Base-by-base conservation (phyloP, 2,113 vertebrate species). In the Balaeniceps rex region DNA sequence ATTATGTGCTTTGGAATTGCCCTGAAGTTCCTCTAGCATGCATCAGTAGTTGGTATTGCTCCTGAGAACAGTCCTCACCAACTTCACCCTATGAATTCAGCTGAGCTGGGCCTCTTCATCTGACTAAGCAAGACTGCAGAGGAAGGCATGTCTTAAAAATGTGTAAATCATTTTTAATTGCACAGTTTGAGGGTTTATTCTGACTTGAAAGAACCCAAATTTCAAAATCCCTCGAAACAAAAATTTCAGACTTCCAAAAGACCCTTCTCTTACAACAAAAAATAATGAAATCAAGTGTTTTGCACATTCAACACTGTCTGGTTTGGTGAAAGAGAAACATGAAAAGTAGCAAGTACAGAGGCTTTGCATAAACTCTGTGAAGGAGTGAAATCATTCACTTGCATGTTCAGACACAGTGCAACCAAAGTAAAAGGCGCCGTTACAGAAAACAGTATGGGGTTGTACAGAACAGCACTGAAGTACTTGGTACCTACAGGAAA, bases 381-480 rank as follows among this genome's bases (percentile, higher is more conserved):
- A 81, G 55, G 60, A 91, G 60, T 91, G 83, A 92, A 95, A 92
- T 94, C 49, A 94, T 63, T 81, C 60, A 51, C 5, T 0, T 94
- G 57, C 94, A 88, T 83, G 88, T 95, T 94, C 90, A 94, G 91
- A 87, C 94, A 90, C 36, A 94, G 80, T n/a, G 23, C 38, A 88
- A n/a, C 34, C 26, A 4, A 87, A 78, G 36, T 31, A 63, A 86
- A 92, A 66, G 26, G 44, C 1, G 2, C 16, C 72, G 40, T 31
- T 76, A 55, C 38, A 84, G 57, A 71, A 74, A 93, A 38, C 65
- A 82, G 46, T 25, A 33, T 3, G 0, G 1, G 10, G 5, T 26
- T 85, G 47, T 6, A 5, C 47, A 29, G n/a, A 88, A 52, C 15
- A 64, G 75, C 70, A 90, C 28, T 64, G 19, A 76, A 93, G 19